Percentiles rank a stretch among this genome's conserved stretches.
phyloP scores from a whole-genome alignment of 2,888 invertebrate genomes.

The Acrocyrtus sp. region DNA sequence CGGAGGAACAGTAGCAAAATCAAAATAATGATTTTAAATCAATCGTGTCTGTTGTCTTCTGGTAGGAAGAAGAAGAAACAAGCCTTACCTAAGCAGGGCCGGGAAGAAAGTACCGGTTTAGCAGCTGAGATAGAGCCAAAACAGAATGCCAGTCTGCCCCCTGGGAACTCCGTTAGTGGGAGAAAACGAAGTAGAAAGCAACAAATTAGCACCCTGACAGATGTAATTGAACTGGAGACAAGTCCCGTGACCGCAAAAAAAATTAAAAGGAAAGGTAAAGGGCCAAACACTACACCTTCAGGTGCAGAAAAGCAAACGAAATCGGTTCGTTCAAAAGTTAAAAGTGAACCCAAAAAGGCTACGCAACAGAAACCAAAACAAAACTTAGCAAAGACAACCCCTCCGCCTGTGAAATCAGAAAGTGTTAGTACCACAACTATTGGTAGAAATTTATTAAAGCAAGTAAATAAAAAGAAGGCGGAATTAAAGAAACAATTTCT shows the following conservation, averaged over 20 bases:
- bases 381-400: no score
- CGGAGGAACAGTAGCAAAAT: conserved; percentile 1
- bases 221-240: conserved; percentile 2
- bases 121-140: background rate
- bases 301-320: no score
- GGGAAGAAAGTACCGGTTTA: background rate
- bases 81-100: no score
- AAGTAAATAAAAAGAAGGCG: background rate
- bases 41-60: no score
- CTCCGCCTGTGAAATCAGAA: no score
- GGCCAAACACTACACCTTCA: background rate
- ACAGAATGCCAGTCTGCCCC: background rate
- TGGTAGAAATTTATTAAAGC: no score
- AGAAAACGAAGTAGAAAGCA: conserved; percentile 35
- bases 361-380: no score
- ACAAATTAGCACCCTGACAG: conserved; percentile 6
- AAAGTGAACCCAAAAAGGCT: no score
- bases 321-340: no score
- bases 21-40: background rate
- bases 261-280: background rate
- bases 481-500: background rate
- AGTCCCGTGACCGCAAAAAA: background rate
- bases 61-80: no score
- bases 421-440: background rate
- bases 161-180: background rate